Evolutionary conservation across 2,888 invertebrate genomes (phyloP).

Genomic region (Boloria selene): DNA sequence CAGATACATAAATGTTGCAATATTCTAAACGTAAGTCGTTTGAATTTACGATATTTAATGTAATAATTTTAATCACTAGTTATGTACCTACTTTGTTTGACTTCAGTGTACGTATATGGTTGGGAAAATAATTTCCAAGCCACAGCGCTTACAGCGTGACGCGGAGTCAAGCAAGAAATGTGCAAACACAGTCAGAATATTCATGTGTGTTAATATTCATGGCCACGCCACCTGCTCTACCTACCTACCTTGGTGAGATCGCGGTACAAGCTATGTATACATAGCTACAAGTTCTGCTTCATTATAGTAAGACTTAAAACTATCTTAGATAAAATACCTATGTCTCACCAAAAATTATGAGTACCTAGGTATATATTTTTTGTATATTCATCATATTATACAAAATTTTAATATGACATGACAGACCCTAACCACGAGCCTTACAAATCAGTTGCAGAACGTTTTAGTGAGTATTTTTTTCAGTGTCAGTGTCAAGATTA

Average conservation of each 20-base stretch:
- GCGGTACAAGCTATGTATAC: slow-evolving; percentile 5
- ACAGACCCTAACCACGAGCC: too few relatives aligned
- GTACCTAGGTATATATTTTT: too few relatives aligned
- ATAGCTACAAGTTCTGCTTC: slow-evolving; percentile 1
- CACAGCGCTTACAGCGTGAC: slow-evolving; percentile 45
- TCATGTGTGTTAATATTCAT: slow-evolving; percentile 78
- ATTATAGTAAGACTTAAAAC: background rate
- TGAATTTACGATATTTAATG: too few relatives aligned
- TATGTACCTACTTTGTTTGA: background rate
- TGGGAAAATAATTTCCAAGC: slow-evolving; percentile 43
- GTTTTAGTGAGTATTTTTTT: too few relatives aligned
- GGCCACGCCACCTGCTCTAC: slow-evolving; percentile 61
- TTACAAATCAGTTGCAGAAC: too few relatives aligned
- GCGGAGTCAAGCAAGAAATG: slow-evolving; percentile 64
- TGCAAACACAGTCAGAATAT: slow-evolving; percentile 72
- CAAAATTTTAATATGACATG: too few relatives aligned
- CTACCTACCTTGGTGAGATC: slow-evolving; percentile 42
- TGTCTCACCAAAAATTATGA: too few relatives aligned
- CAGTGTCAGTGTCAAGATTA: too few relatives aligned
- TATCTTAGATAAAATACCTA: background rate
- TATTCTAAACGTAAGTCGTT: too few relatives aligned
- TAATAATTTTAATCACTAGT: background rate
- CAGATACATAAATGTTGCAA: too few relatives aligned
- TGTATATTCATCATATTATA: too few relatives aligned
- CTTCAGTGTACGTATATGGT: background rate